A percentile compares a stretch with the other conserved stretches of the same genome.
Conservation (phyloP, 2,888 invertebrate species). For the Drosophila longiperda region DNA sequence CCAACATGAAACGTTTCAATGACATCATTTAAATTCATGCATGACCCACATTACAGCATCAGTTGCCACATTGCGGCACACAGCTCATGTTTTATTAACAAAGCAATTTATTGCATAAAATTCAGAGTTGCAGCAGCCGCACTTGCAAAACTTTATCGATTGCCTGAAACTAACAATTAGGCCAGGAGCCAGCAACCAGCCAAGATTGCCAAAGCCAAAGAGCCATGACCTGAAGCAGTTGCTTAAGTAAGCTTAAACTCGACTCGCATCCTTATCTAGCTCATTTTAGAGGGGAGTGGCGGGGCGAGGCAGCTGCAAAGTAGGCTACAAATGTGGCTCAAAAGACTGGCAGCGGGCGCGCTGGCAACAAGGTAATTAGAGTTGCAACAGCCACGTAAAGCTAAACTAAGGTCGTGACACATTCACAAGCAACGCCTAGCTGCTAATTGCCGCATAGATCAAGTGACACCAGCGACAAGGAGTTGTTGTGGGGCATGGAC, state of each 20-base stretch:
- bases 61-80: slow-evolving; percentile 26
- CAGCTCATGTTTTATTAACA: slow-evolving; percentile 75
- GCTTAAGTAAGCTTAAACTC: slow-evolving; percentile 37
- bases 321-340: slow-evolving; percentile 59
- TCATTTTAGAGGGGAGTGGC: slow-evolving; percentile 19
- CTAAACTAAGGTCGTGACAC: slow-evolving; percentile 20
- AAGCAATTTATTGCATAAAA: slow-evolving; percentile 76
- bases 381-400: slow-evolving; percentile 42
- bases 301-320: slow-evolving; percentile 33
- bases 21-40: slow-evolving; percentile 83
- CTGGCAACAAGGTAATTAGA: slow-evolving; percentile 53
- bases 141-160: slow-evolving; percentile 50
- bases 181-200: slow-evolving; percentile 17
- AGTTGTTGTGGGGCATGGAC: not conserved
- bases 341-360: slow-evolving; percentile 21
- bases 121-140: slow-evolving; percentile 49
- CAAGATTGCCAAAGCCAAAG: slow-evolving; percentile 34
- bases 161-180: slow-evolving; percentile 42
- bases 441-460: slow-evolving; percentile 77
- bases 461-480: slow-evolving; percentile 55
- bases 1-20: slow-evolving; percentile 47
- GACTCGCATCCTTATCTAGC: slow-evolving; percentile 18
- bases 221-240: slow-evolving; percentile 42
- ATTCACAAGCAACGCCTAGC: slow-evolving; percentile 25
- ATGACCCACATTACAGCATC: slow-evolving; percentile 74